These are phyloP conservation scores for Boloria selene DNA, from an alignment of 2,888 invertebrate species.

Conservation along the genomic window DNA sequence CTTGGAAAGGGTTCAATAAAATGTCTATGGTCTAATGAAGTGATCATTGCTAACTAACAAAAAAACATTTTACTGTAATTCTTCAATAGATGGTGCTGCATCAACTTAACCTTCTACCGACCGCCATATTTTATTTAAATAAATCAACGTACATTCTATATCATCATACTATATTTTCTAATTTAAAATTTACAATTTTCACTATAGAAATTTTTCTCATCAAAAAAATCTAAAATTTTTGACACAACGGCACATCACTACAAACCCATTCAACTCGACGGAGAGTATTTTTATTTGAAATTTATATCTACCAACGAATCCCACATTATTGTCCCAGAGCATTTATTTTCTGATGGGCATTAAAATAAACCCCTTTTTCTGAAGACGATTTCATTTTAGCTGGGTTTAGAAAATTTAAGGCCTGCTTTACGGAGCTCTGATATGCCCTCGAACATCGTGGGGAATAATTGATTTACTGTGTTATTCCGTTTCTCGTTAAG, in stretches of 20 bases:
- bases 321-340: constrained; percentile 80
- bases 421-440: constrained; percentile 66
- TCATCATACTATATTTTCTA: too few relatives aligned
- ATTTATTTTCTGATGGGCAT: constrained; percentile 81
- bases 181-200: neutral
- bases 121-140: too few relatives aligned
- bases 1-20: too few relatives aligned
- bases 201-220: neutral
- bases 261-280: constrained; percentile 47
- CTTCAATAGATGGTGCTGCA: too few relatives aligned
- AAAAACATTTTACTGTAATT: too few relatives aligned
- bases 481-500: constrained; percentile 69
- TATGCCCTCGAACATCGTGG: constrained; percentile 56
- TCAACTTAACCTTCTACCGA: too few relatives aligned
- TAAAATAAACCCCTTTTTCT: constrained; percentile 82
- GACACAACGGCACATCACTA: constrained; percentile 48
- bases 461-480: constrained; percentile 79
- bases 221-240: neutral
- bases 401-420: constrained; percentile 80
- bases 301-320: constrained; percentile 79
- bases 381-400: constrained; percentile 79
- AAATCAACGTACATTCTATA: too few relatives aligned
- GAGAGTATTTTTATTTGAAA: constrained; percentile 78
- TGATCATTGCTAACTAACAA: too few relatives aligned
- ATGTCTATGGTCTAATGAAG: too few relatives aligned